These are phyloP conservation scores for Stichodactyla helianthus DNA, from an alignment of 64 coral and sea anemone genomes.

Conservation along the genomic window DNA sequence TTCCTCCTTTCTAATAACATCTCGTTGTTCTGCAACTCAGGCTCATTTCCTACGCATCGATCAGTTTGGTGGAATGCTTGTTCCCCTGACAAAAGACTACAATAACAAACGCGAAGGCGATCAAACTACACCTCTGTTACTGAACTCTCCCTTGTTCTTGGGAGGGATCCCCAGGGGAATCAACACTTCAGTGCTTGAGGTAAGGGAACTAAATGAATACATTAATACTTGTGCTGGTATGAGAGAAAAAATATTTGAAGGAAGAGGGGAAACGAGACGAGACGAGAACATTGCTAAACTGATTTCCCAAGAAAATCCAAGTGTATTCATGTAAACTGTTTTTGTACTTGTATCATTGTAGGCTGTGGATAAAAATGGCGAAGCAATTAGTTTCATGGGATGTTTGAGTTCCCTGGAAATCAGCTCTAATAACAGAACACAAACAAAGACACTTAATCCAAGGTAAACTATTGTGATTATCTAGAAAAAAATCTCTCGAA, in stretches of 20 bases:
- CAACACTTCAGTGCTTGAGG: slow-evolving; percentile 38
- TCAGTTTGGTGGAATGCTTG: slow-evolving; percentile 59
- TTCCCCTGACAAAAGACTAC: slow-evolving; percentile 45
- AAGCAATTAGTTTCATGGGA: slow-evolving; percentile 39
- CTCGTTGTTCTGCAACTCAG: slow-evolving; percentile 10
- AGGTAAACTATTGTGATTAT: neutral
- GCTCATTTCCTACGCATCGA: slow-evolving; percentile 35
- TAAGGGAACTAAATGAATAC: neutral
- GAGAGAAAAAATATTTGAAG: neutral
- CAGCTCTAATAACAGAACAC: slow-evolving; percentile 19
- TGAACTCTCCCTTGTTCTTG: slow-evolving; percentile 51
- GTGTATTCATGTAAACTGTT: neutral
- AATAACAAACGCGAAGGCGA: slow-evolving; percentile 28
- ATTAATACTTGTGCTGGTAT: neutral
- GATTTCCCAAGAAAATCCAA: neutral
- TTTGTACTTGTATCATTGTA: neutral
- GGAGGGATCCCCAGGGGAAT: slow-evolving; percentile 46
- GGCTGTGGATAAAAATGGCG: neutral
- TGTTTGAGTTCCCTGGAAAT: slow-evolving; percentile 27
- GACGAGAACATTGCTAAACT: no score
- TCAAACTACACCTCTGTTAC: neutral
- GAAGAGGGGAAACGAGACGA: no score
- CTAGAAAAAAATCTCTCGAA: no score
- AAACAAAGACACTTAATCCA: slow-evolving; percentile 30
- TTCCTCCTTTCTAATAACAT: neutral